Conservation (phyloP, 1,140 invertebrate genomes). For the Drosophila rhopaloa region DNA sequence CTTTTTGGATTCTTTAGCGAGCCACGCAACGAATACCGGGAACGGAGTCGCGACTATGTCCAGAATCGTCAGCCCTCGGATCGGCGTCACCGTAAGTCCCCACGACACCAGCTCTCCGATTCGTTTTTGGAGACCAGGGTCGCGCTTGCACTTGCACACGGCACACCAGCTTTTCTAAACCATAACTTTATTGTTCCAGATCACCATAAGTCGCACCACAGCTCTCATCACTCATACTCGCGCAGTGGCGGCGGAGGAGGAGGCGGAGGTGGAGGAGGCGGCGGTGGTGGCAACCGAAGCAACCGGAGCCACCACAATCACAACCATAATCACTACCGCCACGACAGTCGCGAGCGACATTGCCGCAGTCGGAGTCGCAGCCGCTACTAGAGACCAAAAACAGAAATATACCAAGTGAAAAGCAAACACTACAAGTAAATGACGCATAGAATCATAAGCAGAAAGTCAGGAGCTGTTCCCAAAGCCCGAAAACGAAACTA, state of each 20-base stretch:
- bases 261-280: constrained; percentile 24
- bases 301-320: constrained; percentile 52
- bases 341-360: constrained; percentile 70
- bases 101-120: neutral
- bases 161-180: neutral
- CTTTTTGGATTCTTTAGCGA: constrained; percentile 35
- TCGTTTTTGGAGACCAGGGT: neutral
- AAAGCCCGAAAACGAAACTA: constrained; percentile 1
- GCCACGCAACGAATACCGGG: constrained; percentile 75
- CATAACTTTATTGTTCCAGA: constrained; percentile 37
- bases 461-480: constrained; percentile 13
- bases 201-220: constrained; percentile 78
- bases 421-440: constrained; percentile 12
- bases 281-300: constrained; percentile 51
- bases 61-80: constrained; percentile 73
- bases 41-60: constrained; percentile 68
- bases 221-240: constrained; percentile 71
- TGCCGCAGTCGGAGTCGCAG: constrained; percentile 77
- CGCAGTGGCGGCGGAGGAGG: constrained; percentile 53
- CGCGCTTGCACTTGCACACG: constrained; percentile 13
- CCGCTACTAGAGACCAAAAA: constrained; percentile 70
- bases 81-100: constrained; percentile 75
- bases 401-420: constrained; percentile 17
- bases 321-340: constrained; percentile 68
- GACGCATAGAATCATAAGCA: constrained; percentile 10